Conservation (phyloP, 2,888 invertebrate species). For the Caenorhabditis sp. region DNA sequence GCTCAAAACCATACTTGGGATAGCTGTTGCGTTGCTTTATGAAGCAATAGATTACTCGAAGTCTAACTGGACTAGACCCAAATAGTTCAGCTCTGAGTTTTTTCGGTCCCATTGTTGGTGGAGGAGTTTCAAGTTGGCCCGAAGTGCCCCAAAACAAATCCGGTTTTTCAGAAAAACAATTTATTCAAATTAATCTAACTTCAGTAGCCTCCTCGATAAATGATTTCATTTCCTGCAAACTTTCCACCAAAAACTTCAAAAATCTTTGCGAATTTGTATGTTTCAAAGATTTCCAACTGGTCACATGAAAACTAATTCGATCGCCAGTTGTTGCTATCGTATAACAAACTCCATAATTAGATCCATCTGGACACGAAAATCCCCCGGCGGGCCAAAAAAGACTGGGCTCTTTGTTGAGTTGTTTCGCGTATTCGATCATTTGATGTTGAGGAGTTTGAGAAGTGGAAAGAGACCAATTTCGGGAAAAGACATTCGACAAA, state of each 20-base stretch:
- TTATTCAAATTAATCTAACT: too few species aligned
- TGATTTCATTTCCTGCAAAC: constrained; percentile 47
- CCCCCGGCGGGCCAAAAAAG: constrained; percentile 66
- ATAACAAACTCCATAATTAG: constrained; percentile 64
- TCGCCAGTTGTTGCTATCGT: constrained; percentile 61
- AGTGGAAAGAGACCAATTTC: constrained; percentile 82
- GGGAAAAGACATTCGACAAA: constrained; percentile 84
- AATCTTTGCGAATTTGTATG: constrained; percentile 51
- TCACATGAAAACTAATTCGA: constrained; percentile 58
- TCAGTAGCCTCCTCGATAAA: constrained; percentile 54
- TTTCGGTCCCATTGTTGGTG: too few species aligned
- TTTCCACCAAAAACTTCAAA: constrained; percentile 42
- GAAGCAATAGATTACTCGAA: too few species aligned
- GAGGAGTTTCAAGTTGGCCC: too few species aligned
- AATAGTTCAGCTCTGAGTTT: too few species aligned
- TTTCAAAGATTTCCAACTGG: constrained; percentile 52
- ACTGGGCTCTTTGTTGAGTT: constrained; percentile 50
- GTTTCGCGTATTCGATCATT: constrained; percentile 50
- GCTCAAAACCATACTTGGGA: too few species aligned
- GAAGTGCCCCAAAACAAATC: too few species aligned
- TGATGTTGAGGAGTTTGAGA: constrained; percentile 64
- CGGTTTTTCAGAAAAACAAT: too few species aligned
- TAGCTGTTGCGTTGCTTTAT: too few species aligned
- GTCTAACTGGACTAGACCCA: too few species aligned
- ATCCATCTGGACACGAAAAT: constrained; percentile 62